Evolutionary conservation across 23 tunicate species (phyloP).

Genomic region (Botrylloides violaceus): DNA sequence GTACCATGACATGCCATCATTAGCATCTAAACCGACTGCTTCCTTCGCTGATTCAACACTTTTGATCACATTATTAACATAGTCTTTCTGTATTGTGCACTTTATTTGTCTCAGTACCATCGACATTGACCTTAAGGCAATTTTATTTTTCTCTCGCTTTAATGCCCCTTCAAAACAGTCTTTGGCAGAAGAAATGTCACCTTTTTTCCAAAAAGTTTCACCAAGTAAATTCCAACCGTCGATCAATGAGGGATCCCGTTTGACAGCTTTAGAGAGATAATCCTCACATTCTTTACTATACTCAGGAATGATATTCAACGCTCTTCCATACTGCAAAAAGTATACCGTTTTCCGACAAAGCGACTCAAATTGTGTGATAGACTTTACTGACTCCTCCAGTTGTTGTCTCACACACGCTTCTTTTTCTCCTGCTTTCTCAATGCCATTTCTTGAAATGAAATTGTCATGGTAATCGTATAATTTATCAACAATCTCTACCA

Average conservation of each 20-base stretch:
- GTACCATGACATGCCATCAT: slow-evolving; percentile 88
- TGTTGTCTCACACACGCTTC: slow-evolving; percentile 30
- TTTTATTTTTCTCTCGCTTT: slow-evolving; percentile 57
- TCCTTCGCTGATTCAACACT: slow-evolving; percentile 75
- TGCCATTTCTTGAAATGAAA: slow-evolving; percentile 41
- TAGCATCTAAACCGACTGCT: slow-evolving; percentile 60
- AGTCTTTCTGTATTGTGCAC: slow-evolving; percentile 43
- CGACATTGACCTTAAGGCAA: slow-evolving; percentile 64
- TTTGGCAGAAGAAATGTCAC: slow-evolving; percentile 58
- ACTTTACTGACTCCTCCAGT: slow-evolving; percentile 26
- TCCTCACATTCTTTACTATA: slow-evolving; percentile 81
- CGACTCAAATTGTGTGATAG: slow-evolving; percentile 32
- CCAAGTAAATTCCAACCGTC: slow-evolving; percentile 91
- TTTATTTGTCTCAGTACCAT: slow-evolving; percentile 86
- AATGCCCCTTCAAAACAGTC: slow-evolving; percentile 87
- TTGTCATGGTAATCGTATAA: slow-evolving; percentile 62
- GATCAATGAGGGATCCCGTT: slow-evolving; percentile 74
- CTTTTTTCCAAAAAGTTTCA: slow-evolving; percentile 95
- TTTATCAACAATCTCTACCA: slow-evolving; percentile 30
- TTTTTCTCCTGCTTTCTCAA: slow-evolving; percentile 40
- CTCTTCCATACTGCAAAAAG: slow-evolving; percentile 51
- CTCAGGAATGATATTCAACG: slow-evolving; percentile 66
- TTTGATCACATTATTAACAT: slow-evolving; percentile 36
- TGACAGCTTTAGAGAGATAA: slow-evolving; percentile 75
- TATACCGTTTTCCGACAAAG: slow-evolving; percentile 53